Evolutionary conservation across 2,888 invertebrate species (phyloP), one percentile per base, ranked within the genome.

Genomic region (Pseudoips prasinana): DNA sequence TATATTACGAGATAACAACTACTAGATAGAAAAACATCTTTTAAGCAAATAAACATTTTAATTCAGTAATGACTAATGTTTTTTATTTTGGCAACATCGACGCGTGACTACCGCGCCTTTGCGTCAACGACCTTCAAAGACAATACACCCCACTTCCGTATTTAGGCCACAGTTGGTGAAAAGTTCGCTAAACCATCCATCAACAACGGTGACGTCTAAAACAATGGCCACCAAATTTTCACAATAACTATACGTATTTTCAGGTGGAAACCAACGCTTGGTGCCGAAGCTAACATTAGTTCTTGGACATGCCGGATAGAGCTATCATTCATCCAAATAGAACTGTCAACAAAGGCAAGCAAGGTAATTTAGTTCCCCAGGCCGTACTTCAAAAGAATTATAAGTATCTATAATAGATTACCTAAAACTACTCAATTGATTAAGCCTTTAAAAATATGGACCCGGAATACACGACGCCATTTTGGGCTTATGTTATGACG

Each of bases 101-200:
- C 26, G 35, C 44, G 34, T 46, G 38, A 57, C 48, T 34, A 46
- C 57, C 64, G 41, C 59, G 41, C 68, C 66, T 55, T 27, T 22
- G 20, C 36, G 33, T 24, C 27, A 29, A 37, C 39, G 58, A 44
- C 64, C 65, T 64, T 56, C 56, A 39, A 47, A 64, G 60, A 64
- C 64, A 58, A 65, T 62, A 57, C 59, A 57, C 61, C 57, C 58
- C 58, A 49, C 57, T 64, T 71, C 67, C 70, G 64, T 59, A 67
- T 72, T 69, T 56, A 61, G 63, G 60, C 58, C 62, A 56, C 48
- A 56, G 62, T n/a, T 57, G 59, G 56, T 58, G 58, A 65, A 66
- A 71, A 69, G 49, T 63, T 64, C 45, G 46, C 58, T 39, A 56
- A 62, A 60, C 59, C 72, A 76, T 79, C 65, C 62, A 69, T 79